These are phyloP conservation scores for Athalia circularis DNA, from an alignment of 2,888 invertebrate genomes.

Conservation along the genomic window DNA sequence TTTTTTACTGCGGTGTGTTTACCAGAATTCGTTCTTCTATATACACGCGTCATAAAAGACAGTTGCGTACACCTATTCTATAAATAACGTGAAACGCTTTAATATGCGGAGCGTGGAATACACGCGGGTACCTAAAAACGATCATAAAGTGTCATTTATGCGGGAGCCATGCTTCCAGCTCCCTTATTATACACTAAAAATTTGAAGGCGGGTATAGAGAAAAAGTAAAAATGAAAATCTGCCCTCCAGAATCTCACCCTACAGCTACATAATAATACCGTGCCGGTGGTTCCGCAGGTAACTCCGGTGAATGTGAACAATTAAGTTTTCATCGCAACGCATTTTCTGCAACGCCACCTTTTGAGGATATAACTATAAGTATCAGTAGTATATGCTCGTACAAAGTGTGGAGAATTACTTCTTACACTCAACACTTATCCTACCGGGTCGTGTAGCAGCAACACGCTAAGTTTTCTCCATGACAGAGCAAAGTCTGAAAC, in stretches of 20 bases:
- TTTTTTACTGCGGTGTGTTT: constrained; percentile 53
- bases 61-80: constrained; percentile 42
- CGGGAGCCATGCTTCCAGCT: not conserved
- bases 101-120: constrained; percentile 29
- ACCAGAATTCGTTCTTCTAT: constrained; percentile 49
- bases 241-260: not conserved
- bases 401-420: constrained; percentile 20
- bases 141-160: constrained; percentile 46
- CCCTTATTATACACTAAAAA: constrained; percentile 34
- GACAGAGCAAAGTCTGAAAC: constrained; percentile 32
- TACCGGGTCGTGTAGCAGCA: not conserved
- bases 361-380: constrained; percentile 35
- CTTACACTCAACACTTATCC: not conserved
- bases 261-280: not conserved
- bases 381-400: not conserved
- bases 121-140: constrained; percentile 33
- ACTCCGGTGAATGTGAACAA: constrained; percentile 12
- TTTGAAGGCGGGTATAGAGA: not conserved
- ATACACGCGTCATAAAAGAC: constrained; percentile 47
- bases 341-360: constrained; percentile 19
- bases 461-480: constrained; percentile 19
- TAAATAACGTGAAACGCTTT: constrained; percentile 42
- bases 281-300: not conserved
- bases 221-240: not conserved
- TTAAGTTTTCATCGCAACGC: constrained; percentile 38